Percentiles rank a stretch among this genome's conserved stretches.
Evolutionary conservation across 2,797 vertebrate genomes (phyloP).

Genomic region (Propithecus perrieri): DNA sequence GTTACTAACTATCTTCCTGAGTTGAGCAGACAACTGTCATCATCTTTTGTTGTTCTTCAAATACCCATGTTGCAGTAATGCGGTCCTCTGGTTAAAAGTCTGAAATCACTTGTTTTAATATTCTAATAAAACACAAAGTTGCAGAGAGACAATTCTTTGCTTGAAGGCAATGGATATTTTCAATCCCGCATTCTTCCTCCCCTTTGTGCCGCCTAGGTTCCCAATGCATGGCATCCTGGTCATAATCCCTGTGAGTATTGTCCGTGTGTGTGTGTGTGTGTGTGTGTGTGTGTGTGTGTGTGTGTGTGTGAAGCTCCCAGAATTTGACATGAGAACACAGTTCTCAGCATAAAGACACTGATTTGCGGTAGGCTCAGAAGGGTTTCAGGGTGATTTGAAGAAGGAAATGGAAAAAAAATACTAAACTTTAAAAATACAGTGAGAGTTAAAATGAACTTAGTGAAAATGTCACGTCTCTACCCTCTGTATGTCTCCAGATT

Average conservation of each 20-base stretch:
- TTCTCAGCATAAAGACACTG: not conserved
- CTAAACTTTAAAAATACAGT: constrained; percentile 15
- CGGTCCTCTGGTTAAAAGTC: not conserved
- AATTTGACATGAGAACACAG: not conserved
- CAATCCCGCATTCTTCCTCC: not conserved
- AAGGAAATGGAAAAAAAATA: not conserved
- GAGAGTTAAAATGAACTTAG: constrained; percentile 38
- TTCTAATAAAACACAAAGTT: not conserved
- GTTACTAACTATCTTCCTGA: not conserved
- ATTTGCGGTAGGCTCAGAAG: not conserved
- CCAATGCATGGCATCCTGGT: not conserved
- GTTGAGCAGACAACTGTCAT: not conserved
- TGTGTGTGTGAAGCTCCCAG: not conserved
- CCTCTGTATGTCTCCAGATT: not conserved
- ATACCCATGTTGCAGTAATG: not conserved
- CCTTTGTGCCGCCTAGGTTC: not conserved
- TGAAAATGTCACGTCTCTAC: constrained; percentile 21
- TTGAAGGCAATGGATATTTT: not conserved
- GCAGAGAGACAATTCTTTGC: not conserved
- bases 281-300: no score
- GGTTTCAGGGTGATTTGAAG: not conserved
- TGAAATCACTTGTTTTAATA: not conserved
- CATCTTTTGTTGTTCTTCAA: not conserved
- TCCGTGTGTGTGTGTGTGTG: not conserved
- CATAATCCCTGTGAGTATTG: not conserved